Evolutionary conservation across 1,140 invertebrate genomes (phyloP), one percentile per base, ranked within the genome.

Genomic region (Sweltsa coloradensis): DNA sequence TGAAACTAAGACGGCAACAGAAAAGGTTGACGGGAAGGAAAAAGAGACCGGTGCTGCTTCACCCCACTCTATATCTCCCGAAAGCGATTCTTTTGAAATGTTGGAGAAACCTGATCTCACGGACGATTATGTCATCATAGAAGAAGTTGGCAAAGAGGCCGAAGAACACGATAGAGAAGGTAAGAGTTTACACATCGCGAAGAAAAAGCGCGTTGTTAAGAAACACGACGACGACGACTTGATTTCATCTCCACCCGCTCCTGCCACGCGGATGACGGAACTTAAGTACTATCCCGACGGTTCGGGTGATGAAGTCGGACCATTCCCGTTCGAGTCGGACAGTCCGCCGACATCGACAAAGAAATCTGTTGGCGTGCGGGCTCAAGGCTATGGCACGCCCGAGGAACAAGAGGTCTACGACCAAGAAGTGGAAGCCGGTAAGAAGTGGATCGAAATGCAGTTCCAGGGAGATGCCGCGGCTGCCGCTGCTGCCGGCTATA

Each of bases 371-470:
- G 47, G 25, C 19, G 39, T 29, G 25, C 34, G 46, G 14, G 7
- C 45, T 9, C 24, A 27, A 19, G 25, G 34, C 16, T 41, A 50
- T 25, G 41, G 25, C 5, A 58, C 60, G 18, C 57, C 56, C 34
- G 64, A 64, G 40, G 65, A 61, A 52, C 64, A 62, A 21, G 53
- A 61, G 41, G 60, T 65, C 36, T 66, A 65, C 49, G 71, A 73
- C 45, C 53, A 55, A 49, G 73, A 78, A 43, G 66, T 85, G 34
- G 84, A 86, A 57, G 80, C 79, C 5, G 80, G 83, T 42, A 87
- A 86, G 58, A 83, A 85, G 47, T 91, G 88, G 88, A 80, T 89
- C 39, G 85, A 89, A 64, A 85, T 88, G 78, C 85, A 90, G 53
- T 84, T 89, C 53, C 75, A 78, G 52, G 75, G 74, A 5, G 76